phyloP scores from a whole-genome alignment of 2,113 vertebrate species.

The Epinephelus lanceolatus region DNA sequence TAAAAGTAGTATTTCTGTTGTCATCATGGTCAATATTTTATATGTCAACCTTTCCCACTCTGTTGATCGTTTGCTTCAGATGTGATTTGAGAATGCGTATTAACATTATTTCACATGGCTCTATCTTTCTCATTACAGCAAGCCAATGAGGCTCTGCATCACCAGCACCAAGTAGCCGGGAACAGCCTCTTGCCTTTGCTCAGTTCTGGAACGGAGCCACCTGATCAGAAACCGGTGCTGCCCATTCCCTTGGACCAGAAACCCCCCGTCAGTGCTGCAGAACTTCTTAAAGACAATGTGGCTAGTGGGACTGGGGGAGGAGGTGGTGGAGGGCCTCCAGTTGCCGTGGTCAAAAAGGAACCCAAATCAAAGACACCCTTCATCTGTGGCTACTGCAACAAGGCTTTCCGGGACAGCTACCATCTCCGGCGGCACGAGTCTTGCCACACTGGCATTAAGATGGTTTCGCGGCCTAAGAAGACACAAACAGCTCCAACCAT shows the following conservation, averaged over 20 bases:
- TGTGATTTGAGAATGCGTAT: conserved; percentile 3
- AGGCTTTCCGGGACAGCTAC: conserved; percentile 99
- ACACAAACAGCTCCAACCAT: conserved; percentile 89
- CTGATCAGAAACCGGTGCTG: conserved; percentile 96
- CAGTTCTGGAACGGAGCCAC: conserved; percentile 93
- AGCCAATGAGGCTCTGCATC: conserved; percentile 96
- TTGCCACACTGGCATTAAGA: conserved; percentile 97
- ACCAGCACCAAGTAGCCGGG: conserved; percentile 96
- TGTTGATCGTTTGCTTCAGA: background rate
- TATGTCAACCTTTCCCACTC: background rate
- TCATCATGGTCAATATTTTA: no score
- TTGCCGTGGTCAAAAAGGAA: conserved; percentile 95
- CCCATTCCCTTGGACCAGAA: conserved; percentile 96
- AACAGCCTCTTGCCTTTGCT: conserved; percentile 96
- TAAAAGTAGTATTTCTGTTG: no score
- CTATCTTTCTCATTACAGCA: conserved; percentile 80
- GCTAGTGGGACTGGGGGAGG: conserved; percentile 74
- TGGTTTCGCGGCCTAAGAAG: conserved; percentile 98
- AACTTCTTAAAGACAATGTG: conserved; percentile 94
- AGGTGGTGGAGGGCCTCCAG: conserved; percentile 68
- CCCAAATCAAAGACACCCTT: conserved; percentile 97
- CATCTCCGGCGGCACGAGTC: conserved; percentile 97
- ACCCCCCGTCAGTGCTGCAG: conserved; percentile 90
- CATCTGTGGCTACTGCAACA: conserved; percentile 98
- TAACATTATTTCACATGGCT: background rate